Evolutionary conservation across 2,888 invertebrate genomes (phyloP).

Genomic region (Parnassius mnemosyne): DNA sequence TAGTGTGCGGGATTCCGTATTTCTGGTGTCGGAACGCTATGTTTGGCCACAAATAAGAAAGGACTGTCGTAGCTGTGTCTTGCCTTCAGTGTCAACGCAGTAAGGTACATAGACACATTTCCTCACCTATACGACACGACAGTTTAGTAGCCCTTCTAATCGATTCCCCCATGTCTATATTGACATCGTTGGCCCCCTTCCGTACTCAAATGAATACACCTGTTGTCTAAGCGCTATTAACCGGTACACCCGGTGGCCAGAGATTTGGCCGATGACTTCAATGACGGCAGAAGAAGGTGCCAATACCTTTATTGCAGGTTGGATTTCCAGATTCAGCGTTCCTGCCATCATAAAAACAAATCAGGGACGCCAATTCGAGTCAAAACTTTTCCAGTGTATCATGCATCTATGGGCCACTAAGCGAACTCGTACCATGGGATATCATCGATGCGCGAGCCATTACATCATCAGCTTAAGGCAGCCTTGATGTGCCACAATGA

Average conservation of each 20-base stretch:
- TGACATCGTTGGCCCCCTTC: background rate
- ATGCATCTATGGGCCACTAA: background rate
- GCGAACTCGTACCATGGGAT: slow-evolving; percentile 25
- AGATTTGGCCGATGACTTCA: background rate
- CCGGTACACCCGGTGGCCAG: background rate
- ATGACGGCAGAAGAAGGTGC: background rate
- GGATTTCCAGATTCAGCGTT: background rate
- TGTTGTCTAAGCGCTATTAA: background rate
- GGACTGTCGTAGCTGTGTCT: background rate
- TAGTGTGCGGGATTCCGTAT: background rate
- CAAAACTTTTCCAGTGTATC: background rate
- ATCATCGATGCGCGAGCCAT: slow-evolving; percentile 30
- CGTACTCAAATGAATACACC: background rate
- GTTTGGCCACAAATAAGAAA: background rate
- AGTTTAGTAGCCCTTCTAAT: no score
- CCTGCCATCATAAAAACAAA: background rate
- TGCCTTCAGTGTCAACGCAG: background rate
- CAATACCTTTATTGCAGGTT: background rate
- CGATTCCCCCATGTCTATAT: no score
- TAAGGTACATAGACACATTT: background rate
- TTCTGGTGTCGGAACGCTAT: background rate
- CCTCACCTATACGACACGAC: background rate
- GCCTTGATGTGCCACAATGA: slow-evolving; percentile 37
- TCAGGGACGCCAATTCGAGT: background rate
- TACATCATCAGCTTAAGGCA: slow-evolving; percentile 34